Base-by-base conservation (phyloP, 2,888 invertebrate genomes). In the Melieria omissa region DNA sequence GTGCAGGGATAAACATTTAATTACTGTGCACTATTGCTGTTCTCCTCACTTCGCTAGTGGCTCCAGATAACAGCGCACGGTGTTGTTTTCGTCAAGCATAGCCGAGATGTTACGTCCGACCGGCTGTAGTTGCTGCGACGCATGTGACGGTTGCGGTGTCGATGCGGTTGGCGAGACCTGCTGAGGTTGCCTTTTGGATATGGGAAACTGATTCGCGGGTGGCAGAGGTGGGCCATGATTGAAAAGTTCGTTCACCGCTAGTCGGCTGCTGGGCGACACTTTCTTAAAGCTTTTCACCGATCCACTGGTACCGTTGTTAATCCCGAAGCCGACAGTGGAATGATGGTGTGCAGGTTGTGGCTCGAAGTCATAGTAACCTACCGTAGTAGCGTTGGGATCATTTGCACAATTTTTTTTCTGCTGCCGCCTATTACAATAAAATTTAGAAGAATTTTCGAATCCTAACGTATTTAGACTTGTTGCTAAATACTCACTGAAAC, bases 11-110 rank as follows among this genome's bases (percentile, higher is more conserved):
- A 29, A 29, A 29, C 29, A 29, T 29, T 29, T 2, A 29, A 29
- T 29, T 29, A 29, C 29, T 29, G 29, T 29, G 29, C 29, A 29
- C 29, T 29, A 29, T 29, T 29, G 29, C 29, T 29, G 55, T 44
- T 7, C 60, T 4, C 14, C 45, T 67, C 60, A 85, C 80, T 86
- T 86, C 54, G 83, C 80, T 78, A 86, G 78, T 46, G 94, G 95
- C 85, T 95, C 94, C 80, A 95, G 87, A 84, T 95, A 95, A 86
- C 95, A 95, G 72, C 95, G 93, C 73, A 95, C 95, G 74, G 95
- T 95, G 82, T 92, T 92, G 81, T 93, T 93, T 61, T 95, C 95
- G 84, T 95, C 94, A 68, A 95, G 88, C 74, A 95, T 95, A 12
- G 95, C 95, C 45, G 95, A 86, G 72, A 86, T 76, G 77, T 86